These are phyloP conservation scores for Barnardius zonarius DNA, from an alignment of 2,113 vertebrate genomes.

Conservation along the genomic window DNA sequence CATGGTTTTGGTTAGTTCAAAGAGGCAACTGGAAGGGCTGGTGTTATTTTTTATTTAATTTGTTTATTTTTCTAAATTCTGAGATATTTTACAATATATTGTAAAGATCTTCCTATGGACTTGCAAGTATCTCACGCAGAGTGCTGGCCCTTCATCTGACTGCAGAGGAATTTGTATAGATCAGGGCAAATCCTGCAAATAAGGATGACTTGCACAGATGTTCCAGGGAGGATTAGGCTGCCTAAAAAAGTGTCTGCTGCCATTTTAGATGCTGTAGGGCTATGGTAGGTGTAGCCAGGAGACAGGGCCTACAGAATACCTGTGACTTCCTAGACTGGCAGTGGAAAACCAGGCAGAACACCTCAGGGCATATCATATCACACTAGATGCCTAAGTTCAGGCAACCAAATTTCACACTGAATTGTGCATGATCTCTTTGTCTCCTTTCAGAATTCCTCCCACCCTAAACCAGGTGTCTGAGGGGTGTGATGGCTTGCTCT, in stretches of 20 bases:
- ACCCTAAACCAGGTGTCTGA: not conserved
- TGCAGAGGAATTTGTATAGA: not conserved
- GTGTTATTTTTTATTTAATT: not conserved
- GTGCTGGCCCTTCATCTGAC: not conserved
- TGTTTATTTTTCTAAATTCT: not conserved
- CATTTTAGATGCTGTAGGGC: not conserved
- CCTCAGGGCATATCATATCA: fast-evolving
- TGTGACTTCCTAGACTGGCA: not conserved
- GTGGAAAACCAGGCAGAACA: not conserved
- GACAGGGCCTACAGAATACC: not conserved
- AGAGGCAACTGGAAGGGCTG: not conserved
- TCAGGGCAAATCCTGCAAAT: not conserved
- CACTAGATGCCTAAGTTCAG: not conserved
- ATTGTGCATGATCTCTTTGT: not conserved
- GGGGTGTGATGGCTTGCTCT: not conserved
- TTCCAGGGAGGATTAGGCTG: not conserved
- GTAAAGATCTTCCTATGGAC: not conserved
- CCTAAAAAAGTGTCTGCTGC: not conserved
- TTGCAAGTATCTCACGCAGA: not conserved
- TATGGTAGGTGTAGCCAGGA: not conserved
- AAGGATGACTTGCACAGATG: not conserved
- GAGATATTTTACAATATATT: not conserved
- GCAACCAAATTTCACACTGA: not conserved
- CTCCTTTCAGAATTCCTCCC: not conserved
- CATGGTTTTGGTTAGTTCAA: not conserved